Evolutionary conservation across 2,797 vertebrate species (phyloP).

Genomic region (Hapalemur alaotrensis): DNA sequence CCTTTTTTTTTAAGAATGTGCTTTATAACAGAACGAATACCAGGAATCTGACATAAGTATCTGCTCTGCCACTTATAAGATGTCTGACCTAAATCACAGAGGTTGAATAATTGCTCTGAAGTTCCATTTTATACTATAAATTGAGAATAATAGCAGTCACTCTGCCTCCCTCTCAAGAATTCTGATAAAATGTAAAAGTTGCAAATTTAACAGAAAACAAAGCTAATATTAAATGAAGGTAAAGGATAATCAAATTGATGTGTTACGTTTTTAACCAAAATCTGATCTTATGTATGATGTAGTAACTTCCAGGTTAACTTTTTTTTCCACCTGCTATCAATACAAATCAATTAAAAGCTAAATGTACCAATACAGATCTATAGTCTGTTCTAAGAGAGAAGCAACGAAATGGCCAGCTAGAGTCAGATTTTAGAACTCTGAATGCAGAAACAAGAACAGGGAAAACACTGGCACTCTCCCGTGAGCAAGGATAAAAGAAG

Average conservation of each 20-base stretch:
- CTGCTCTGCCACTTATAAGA: neutral
- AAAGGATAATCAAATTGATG: constrained; percentile 7
- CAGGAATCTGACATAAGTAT: neutral
- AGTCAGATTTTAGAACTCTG: constrained; percentile 7
- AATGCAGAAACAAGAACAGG: constrained; percentile 1
- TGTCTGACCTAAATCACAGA: neutral
- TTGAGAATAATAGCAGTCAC: neutral
- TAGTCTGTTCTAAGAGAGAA: neutral
- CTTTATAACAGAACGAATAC: constrained; percentile 44
- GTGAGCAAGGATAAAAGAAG: constrained; percentile 11
- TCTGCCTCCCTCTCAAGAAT: neutral
- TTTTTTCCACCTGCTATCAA: neutral
- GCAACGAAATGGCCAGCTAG: neutral
- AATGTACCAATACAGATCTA: neutral
- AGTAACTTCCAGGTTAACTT: neutral
- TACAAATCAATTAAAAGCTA: constrained; percentile 3
- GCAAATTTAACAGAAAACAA: constrained; percentile 13
- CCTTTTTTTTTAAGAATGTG: neutral
- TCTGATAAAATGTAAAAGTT: neutral
- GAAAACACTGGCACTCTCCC: neutral
- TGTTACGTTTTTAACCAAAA: neutral
- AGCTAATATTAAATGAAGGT: constrained; percentile 28
- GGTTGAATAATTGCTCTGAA: neutral
- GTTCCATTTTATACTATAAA: neutral
- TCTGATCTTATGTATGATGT: neutral